A percentile compares a stretch with the other conserved stretches of the same genome.
Conservation (phyloP, 2,113 vertebrate species). For the Bufo gargarizans region DNA sequence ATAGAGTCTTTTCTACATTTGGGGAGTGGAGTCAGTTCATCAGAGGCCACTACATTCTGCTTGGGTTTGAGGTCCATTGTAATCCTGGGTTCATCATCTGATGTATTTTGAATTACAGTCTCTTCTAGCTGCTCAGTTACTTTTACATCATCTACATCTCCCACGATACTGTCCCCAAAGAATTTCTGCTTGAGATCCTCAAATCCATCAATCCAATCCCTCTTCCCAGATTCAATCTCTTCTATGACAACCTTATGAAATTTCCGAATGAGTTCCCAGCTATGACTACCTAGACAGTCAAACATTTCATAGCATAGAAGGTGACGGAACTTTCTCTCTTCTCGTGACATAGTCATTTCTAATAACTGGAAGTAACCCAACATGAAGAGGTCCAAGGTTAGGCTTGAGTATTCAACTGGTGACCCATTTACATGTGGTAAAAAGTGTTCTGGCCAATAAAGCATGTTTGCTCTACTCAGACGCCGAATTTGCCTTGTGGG, state of each 20-base stretch:
- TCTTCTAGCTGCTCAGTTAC: constrained; percentile 62
- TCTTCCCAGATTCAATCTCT: constrained; percentile 81
- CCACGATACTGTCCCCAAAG: constrained; percentile 76
- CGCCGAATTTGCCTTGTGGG: constrained; percentile 79
- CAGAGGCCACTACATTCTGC: neutral
- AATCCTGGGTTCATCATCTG: neutral
- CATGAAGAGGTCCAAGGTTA: constrained; percentile 96
- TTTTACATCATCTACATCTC: constrained; percentile 60
- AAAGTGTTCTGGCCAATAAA: constrained; percentile 96
- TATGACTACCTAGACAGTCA: constrained; percentile 87
- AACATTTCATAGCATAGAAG: constrained; percentile 98
- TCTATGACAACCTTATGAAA: constrained; percentile 89
- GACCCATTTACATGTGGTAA: constrained; percentile 82
- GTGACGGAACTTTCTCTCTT: constrained; percentile 92
- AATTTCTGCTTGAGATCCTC: constrained; percentile 87
- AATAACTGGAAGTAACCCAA: constrained; percentile 97
- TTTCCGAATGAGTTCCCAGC: constrained; percentile 86
- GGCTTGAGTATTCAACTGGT: constrained; percentile 82
- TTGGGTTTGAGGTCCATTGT: neutral
- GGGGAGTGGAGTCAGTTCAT: constrained; percentile 28
- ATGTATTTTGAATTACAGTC: neutral
- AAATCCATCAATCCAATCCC: constrained; percentile 87
- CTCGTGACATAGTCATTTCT: constrained; percentile 92
- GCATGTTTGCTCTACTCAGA: constrained; percentile 77
- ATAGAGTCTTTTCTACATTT: constrained; percentile 72